A percentile compares a stretch with the other conserved stretches of the same genome.
Conservation (phyloP, 2,888 invertebrate species). For the Hirtodrosophila duncani region DNA sequence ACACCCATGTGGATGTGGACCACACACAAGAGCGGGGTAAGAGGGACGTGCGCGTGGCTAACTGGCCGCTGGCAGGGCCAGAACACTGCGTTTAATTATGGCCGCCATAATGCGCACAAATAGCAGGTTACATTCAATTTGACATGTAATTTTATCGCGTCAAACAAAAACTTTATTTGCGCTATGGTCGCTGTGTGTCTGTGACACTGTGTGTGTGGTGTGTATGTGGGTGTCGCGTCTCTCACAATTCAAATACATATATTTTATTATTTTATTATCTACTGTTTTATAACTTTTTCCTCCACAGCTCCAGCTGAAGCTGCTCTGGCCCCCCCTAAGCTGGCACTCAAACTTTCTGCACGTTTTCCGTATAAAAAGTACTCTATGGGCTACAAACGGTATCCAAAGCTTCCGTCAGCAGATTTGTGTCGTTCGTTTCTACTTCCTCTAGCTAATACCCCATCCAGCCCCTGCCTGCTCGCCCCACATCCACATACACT, state of each 20-base stretch:
- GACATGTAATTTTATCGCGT: conserved; percentile 67
- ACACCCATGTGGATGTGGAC: too few species aligned
- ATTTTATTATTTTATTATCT: conserved; percentile 71
- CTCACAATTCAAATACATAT: conserved; percentile 66
- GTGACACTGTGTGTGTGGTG: background rate
- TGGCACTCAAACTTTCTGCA: conserved; percentile 72
- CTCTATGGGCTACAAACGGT: conserved; percentile 41
- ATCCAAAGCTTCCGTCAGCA: conserved; percentile 67
- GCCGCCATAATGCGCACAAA: conserved; percentile 61
- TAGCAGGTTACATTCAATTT: conserved; percentile 70
- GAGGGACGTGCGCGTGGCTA: too few species aligned
- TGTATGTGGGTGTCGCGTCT: conserved; percentile 34
- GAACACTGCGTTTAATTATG: conserved; percentile 57
- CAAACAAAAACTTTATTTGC: conserved; percentile 42
- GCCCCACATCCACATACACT: background rate
- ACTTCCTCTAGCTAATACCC: conserved; percentile 1
- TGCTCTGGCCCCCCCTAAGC: conserved; percentile 60
- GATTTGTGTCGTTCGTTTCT: conserved; percentile 50
- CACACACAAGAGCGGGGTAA: too few species aligned
- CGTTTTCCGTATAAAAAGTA: conserved; percentile 71
- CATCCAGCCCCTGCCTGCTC: background rate
- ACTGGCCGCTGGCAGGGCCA: background rate
- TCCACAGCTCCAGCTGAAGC: too few species aligned
- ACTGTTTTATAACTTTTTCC: conserved; percentile 66
- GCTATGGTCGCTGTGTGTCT: conserved; percentile 5